A percentile compares a stretch with the other conserved stretches of the same genome.
Evolutionary conservation across 2,797 vertebrate species (phyloP).

Genomic region (Pempheris klunzingeri): DNA sequence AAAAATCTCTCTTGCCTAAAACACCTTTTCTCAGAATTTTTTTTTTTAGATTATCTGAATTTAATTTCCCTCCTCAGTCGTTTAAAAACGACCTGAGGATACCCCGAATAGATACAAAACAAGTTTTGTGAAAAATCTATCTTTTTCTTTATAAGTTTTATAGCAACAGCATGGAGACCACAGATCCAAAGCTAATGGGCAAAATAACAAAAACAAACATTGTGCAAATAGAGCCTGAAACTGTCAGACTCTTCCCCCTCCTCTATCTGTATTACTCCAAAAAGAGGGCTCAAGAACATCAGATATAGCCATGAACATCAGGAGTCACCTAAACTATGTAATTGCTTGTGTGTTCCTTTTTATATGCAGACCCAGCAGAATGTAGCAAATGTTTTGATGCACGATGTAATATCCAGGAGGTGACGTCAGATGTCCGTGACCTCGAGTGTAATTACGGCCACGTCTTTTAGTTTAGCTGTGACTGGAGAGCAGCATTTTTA

Average conservation of each 20-base stretch:
- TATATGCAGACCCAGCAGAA: slow-evolving; percentile 8
- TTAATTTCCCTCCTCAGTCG: neutral
- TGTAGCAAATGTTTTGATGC: slow-evolving; percentile 22
- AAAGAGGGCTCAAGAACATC: neutral
- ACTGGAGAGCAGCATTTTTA: slow-evolving; percentile 38
- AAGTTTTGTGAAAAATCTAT: slow-evolving; percentile 26
- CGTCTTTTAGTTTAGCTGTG: too few species aligned
- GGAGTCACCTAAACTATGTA: neutral
- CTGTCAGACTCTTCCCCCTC: slow-evolving; percentile 7
- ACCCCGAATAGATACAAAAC: slow-evolving; percentile 2
- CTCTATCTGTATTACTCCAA: neutral
- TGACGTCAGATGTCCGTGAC: too few species aligned
- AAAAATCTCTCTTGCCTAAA: neutral
- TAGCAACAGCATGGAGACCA: slow-evolving; percentile 30
- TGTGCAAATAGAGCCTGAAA: slow-evolving; percentile 20
- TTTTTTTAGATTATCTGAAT: neutral
- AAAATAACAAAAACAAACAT: slow-evolving; percentile 39
- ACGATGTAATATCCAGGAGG: slow-evolving; percentile 33
- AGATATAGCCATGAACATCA: neutral
- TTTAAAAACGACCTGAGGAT: slow-evolving; percentile 5
- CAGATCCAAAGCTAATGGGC: slow-evolving; percentile 28
- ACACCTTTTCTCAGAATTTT: neutral
- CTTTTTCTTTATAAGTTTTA: slow-evolving; percentile 33
- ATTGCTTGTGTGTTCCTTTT: neutral
- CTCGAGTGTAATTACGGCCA: too few species aligned